These are phyloP conservation scores for Trematomus bernacchii DNA, from an alignment of 2,797 vertebrate genomes.

Conservation along the genomic window DNA sequence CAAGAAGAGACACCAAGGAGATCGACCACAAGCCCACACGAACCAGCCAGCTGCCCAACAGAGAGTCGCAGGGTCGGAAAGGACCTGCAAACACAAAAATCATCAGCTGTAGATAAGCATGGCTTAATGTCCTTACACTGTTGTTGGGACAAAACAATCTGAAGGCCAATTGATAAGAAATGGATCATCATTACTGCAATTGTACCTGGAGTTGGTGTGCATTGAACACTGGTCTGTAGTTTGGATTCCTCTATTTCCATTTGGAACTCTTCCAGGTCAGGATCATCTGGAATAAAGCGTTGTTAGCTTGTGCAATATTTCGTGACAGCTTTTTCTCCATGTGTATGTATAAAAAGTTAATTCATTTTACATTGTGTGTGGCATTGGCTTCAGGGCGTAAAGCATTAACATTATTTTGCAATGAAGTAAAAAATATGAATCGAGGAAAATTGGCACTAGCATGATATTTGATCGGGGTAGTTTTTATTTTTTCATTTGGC, in stretches of 20 bases:
- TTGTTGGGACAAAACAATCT: neutral
- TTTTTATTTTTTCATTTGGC: constrained; percentile 37
- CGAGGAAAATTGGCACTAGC: constrained; percentile 33
- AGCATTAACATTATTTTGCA: constrained; percentile 17
- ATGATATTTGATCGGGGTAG: constrained; percentile 35
- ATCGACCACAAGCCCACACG: constrained; percentile 94
- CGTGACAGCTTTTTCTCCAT: neutral
- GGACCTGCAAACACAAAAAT: constrained; percentile 86
- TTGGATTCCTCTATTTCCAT: constrained; percentile 91
- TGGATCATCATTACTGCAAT: neutral
- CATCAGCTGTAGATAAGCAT: constrained; percentile 15
- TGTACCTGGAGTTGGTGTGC: constrained; percentile 92
- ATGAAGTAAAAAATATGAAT: constrained; percentile 17
- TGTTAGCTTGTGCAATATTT: neutral
- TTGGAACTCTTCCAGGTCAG: constrained; percentile 93
- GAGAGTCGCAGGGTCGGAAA: constrained; percentile 94
- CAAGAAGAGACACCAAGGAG: constrained; percentile 89
- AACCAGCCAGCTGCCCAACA: constrained; percentile 95
- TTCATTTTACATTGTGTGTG: constrained; percentile 13
- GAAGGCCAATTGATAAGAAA: neutral
- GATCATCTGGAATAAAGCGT: constrained; percentile 87
- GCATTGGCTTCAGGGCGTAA: neutral
- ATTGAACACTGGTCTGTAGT: constrained; percentile 91
- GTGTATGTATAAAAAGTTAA: neutral
- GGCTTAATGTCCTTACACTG: neutral